Base-by-base conservation (phyloP, 2,113 vertebrate species). In the Haplochromis burtoni region DNA sequence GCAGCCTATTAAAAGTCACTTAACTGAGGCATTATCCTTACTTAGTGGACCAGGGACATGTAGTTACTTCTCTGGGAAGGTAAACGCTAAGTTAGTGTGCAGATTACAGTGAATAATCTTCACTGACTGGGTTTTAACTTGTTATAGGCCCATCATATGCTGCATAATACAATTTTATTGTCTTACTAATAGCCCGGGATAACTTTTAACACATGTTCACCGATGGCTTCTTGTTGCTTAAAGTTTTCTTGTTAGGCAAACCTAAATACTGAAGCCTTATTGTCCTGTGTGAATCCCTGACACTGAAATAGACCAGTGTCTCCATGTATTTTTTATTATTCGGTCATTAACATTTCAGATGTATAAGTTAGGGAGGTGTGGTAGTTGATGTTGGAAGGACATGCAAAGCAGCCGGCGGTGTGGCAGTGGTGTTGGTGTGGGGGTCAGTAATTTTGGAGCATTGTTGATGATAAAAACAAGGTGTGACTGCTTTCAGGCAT, bases 391-490 rank as follows among this genome's bases (percentile, higher is more conserved):
- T 21, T 45, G 61, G 51, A 81, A 87, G 71, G 59, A 73, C 45
- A 24, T 59, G 24, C 17, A 82, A 66, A 66, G 40, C 10, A 17
- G 53, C 6, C 21, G 55, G 40, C 6, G 24, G 5, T 24, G 55
- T 49, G 42, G 19, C 61, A 21, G 63, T 68, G 63, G 35, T n/a
- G 61, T 66, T 38, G 61, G 61, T 66, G 40, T 33, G 33, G 84
- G 38, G 51, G 80, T 16, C 35, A 40, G 85, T 85, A 63, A 76
- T 88, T 71, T 85, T 40, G 82, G 84, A 84, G 59, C 55, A 71
- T 89, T 86, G 87, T 88, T 90, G 90, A 91, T 12, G 40, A 86
- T 93, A 57, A 90, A 90, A 88, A 84, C 81, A 81, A 90, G 90
- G 63, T 85, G 90, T 84, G 87, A 87, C 89, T 83, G 88, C 90